Percentiles rank a stretch among this genome's conserved stretches.
These are phyloP conservation scores for Sisyra terminalis DNA, from an alignment of 2,888 invertebrate species.

Conservation along the genomic window DNA sequence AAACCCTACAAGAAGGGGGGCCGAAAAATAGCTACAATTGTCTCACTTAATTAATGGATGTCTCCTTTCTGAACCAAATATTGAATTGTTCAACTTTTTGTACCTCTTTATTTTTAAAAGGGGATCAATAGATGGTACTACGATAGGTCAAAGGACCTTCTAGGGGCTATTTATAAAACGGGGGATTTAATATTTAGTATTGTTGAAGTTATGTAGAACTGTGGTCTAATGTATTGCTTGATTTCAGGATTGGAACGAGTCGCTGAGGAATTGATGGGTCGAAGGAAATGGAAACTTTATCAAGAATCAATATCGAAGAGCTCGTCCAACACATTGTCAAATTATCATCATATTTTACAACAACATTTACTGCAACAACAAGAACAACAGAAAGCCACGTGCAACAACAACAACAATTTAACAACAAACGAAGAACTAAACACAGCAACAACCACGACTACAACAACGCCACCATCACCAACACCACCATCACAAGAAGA, in stretches of 20 bases:
- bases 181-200: neutral
- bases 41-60: too few relatives aligned
- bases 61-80: too few relatives aligned
- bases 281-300: constrained; percentile 90
- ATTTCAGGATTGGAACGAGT: constrained; percentile 80
- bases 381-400: constrained; percentile 26
- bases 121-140: too few relatives aligned
- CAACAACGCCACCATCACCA: constrained; percentile 25
- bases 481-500: constrained; percentile 17
- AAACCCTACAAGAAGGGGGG: too few relatives aligned
- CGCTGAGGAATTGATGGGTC: constrained; percentile 94
- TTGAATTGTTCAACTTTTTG: too few relatives aligned
- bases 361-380: constrained; percentile 8
- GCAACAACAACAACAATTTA: constrained; percentile 26
- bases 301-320: constrained; percentile 48
- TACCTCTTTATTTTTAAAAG: too few relatives aligned
- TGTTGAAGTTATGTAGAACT: neutral
- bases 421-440: constrained; percentile 18
- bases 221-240: neutral
- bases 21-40: too few relatives aligned
- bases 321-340: constrained; percentile 19
- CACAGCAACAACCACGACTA: constrained; percentile 24
- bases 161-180: too few relatives aligned
- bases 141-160: too few relatives aligned
- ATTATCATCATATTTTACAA: constrained; percentile 13